Conservation (phyloP, 2,888 invertebrate genomes). For the Rugalucina vietnamica region DNA sequence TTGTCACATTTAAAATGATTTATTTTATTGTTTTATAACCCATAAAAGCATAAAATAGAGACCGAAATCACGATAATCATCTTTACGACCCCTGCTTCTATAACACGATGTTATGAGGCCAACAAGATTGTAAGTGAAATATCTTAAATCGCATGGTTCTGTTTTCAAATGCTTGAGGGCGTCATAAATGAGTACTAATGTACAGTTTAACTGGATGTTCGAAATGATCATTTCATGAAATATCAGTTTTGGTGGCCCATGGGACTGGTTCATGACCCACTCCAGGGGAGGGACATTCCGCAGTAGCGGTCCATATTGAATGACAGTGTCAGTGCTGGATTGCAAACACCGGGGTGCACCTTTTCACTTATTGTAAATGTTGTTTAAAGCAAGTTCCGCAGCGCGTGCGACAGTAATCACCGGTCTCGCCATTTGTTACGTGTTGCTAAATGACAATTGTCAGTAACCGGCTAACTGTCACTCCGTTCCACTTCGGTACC, state of each 20-base stretch:
- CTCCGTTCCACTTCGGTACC: no score
- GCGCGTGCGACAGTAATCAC: no score
- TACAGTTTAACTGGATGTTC: neutral
- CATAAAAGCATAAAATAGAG: neutral
- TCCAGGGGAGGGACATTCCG: neutral
- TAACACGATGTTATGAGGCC: no score
- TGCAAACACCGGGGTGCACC: no score
- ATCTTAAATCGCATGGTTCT: neutral
- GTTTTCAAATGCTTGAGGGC: neutral
- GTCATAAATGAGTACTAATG: neutral
- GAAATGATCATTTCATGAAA: neutral
- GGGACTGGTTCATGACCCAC: constrained; percentile 5
- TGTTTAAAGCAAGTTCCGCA: no score
- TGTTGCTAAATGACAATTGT: no score
- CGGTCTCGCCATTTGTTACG: no score
- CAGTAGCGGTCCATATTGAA: neutral
- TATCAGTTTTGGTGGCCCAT: neutral
- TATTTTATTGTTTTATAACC: neutral
- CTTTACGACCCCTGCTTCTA: no score
- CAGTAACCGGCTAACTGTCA: no score
- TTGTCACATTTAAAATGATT: neutral
- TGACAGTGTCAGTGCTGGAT: neutral
- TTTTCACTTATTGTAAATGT: no score
- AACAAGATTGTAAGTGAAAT: no score
- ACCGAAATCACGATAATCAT: neutral